phyloP scores from a whole-genome alignment of 1,140 invertebrate genomes.

The Pachyrhynchus sulphureomaculatus region DNA sequence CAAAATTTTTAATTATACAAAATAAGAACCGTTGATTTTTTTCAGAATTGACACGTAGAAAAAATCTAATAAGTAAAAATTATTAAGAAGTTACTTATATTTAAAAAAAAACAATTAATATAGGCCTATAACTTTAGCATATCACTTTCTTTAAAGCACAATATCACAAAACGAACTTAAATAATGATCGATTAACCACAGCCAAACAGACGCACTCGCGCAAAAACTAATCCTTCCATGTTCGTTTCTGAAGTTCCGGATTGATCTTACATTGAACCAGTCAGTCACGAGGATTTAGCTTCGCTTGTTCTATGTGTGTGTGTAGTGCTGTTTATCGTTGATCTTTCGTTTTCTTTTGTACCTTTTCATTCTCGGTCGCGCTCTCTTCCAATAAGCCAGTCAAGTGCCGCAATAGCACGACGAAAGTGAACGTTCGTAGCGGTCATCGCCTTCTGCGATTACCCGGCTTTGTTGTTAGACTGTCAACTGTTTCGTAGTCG shows the following conservation, averaged over 20 bases:
- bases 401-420: conserved; percentile 6
- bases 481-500: conserved; percentile 11
- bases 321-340: background rate
- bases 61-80: no score
- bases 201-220: background rate
- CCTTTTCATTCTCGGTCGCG: conserved; percentile 3
- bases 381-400: background rate
- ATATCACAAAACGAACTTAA: no score
- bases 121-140: no score
- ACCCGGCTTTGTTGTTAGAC: conserved; percentile 2
- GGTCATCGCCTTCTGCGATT: conserved; percentile 21
- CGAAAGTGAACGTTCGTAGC: conserved; percentile 21
- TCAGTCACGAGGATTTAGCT: conserved; percentile 3
- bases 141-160: no score
- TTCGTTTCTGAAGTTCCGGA: background rate
- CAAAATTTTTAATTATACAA: no score
- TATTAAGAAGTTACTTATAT: no score
- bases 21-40: no score
- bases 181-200: no score
- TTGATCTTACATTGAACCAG: background rate
- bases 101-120: no score
- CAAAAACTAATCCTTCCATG: background rate
- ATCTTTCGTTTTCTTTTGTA: conserved; percentile 4
- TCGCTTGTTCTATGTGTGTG: conserved; percentile 5
- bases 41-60: no score